These are phyloP conservation scores for Carollia perspicillata DNA, from an alignment of 2,113 vertebrate genomes.

Conservation along the genomic window DNA sequence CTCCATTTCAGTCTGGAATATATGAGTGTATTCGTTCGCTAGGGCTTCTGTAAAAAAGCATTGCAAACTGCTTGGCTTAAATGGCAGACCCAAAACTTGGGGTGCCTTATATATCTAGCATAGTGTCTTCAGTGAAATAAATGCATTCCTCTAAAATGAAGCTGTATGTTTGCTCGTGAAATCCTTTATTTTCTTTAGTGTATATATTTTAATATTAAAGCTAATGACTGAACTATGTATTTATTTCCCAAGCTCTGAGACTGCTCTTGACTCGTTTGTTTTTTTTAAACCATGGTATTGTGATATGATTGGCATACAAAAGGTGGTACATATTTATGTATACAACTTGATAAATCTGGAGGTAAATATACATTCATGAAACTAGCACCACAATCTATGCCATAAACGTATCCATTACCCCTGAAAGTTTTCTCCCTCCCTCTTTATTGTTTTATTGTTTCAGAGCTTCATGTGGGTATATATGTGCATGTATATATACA, in stretches of 20 bases:
- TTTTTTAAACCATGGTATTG: background rate
- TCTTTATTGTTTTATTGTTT: constrained; percentile 4
- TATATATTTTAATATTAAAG: background rate
- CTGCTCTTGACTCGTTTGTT: background rate
- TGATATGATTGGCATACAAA: background rate
- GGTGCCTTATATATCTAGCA: background rate
- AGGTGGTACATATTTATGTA: background rate
- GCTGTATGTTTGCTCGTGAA: background rate
- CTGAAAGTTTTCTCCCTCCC: background rate
- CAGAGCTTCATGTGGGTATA: constrained; percentile 1
- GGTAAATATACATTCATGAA: background rate
- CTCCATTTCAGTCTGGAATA: background rate
- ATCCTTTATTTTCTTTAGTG: background rate
- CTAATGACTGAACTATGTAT: background rate
- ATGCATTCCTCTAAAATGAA: background rate
- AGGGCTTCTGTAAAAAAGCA: background rate
- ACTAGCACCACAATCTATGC: background rate
- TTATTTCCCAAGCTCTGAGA: constrained; percentile 34
- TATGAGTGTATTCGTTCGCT: background rate
- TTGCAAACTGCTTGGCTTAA: background rate
- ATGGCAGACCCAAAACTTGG: background rate
- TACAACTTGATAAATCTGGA: background rate
- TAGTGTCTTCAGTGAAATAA: background rate
- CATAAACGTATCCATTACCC: background rate
- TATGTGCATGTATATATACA: background rate